These are phyloP conservation scores for Chelon labrosus DNA, from an alignment of 2,797 vertebrate species.

Conservation along the genomic window DNA sequence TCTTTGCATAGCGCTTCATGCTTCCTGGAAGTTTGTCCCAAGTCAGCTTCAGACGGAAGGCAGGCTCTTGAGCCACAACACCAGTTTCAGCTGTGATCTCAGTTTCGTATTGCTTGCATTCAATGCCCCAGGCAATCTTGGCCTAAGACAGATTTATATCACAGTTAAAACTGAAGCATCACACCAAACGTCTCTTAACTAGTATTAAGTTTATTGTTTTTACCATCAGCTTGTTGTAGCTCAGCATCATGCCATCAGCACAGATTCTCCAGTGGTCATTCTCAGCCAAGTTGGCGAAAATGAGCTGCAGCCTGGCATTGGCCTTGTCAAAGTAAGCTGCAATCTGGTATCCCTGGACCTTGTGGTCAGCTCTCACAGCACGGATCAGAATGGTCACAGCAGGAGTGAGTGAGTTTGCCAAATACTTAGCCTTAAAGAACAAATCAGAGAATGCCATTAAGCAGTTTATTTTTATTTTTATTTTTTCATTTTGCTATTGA, in stretches of 20 bases:
- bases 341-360: conserved; percentile 85
- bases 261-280: conserved; percentile 87
- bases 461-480: background rate
- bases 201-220: conserved; percentile 8
- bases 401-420: conserved; percentile 79
- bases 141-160: conserved; percentile 68
- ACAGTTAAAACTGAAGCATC: background rate
- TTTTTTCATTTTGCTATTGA: background rate
- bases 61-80: conserved; percentile 79
- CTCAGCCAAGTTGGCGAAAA: conserved; percentile 82
- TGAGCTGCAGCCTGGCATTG: conserved; percentile 81
- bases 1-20: conserved; percentile 61
- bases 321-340: conserved; percentile 79
- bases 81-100: conserved; percentile 84
- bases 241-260: conserved; percentile 84
- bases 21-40: conserved; percentile 84
- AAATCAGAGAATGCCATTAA: conserved; percentile 29
- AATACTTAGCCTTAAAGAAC: conserved; percentile 78
- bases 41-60: conserved; percentile 79
- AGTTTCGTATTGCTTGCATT: conserved; percentile 85
- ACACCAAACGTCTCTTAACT: background rate
- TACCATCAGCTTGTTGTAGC: conserved; percentile 87
- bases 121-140: conserved; percentile 85
- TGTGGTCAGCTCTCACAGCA: conserved; percentile 78
- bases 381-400: conserved; percentile 79